phyloP scores from a whole-genome alignment of 2,797 vertebrate genomes.

The Malacoctenus gilli region DNA sequence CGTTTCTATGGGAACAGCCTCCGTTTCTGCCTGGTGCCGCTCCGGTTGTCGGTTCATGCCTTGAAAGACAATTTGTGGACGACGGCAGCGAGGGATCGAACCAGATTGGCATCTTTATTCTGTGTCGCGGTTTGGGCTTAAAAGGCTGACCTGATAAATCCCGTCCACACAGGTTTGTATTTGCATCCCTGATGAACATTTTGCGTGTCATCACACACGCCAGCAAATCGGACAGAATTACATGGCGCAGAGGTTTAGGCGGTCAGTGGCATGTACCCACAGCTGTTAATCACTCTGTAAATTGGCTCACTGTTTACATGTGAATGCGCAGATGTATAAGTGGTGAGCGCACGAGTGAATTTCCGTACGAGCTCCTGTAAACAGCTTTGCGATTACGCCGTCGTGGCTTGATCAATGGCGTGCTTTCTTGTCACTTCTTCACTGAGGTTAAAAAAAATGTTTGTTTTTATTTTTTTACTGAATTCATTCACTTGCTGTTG shows the following conservation, averaged over 20 bases:
- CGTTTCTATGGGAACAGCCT: slow-evolving; percentile 56
- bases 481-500: slow-evolving; percentile 1
- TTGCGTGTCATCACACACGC: slow-evolving; percentile 21
- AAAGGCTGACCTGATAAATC: slow-evolving; percentile 22
- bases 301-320: slow-evolving; percentile 24
- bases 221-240: slow-evolving; percentile 28
- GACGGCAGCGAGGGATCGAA: slow-evolving; percentile 17
- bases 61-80: slow-evolving; percentile 22
- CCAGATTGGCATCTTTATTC: slow-evolving; percentile 15
- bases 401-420: not conserved
- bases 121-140: not conserved
- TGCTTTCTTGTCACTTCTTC: not conserved
- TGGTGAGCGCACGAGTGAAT: not conserved
- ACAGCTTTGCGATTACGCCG: slow-evolving; percentile 1
- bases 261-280: slow-evolving; percentile 31
- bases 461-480: not conserved
- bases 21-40: slow-evolving; percentile 5
- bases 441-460: slow-evolving; percentile 9
- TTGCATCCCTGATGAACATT: slow-evolving; percentile 41
- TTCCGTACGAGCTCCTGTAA: slow-evolving; percentile 5
- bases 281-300: slow-evolving; percentile 39
- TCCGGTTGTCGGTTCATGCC: slow-evolving; percentile 14
- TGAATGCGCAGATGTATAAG: slow-evolving; percentile 21
- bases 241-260: slow-evolving; percentile 23
- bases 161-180: slow-evolving; percentile 26